A percentile compares a stretch with the other conserved stretches of the same genome.
Conservation (phyloP, 1,140 invertebrate species). For the Tetramorium parvispinum region DNA sequence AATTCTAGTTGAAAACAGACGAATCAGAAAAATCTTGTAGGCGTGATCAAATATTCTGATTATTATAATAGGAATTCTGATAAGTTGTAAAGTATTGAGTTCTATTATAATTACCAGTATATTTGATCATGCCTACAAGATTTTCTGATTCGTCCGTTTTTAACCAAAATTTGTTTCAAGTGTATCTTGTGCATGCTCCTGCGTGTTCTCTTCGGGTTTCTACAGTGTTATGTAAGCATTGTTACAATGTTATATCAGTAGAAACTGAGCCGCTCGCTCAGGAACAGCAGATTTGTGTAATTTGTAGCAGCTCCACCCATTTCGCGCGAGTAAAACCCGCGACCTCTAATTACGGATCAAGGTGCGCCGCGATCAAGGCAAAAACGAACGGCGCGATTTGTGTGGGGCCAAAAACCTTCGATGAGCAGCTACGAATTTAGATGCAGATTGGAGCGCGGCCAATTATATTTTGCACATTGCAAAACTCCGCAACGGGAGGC, state of each 20-base stretch:
- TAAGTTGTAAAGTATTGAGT: too few species aligned
- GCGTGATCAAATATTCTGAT: too few species aligned
- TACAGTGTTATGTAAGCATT: not conserved
- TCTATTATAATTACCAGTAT: too few species aligned
- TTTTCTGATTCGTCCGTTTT: too few species aligned
- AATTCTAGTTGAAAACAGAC: too few species aligned
- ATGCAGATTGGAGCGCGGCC: constrained; percentile 68
- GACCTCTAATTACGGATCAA: constrained; percentile 40
- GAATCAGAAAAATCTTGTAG: too few species aligned
- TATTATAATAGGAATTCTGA: too few species aligned
- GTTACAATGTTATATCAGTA: constrained; percentile 3
- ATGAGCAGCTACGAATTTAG: constrained; percentile 65
- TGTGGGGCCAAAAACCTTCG: constrained; percentile 8
- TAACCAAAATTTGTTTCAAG: too few species aligned
- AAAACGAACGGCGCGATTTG: constrained; percentile 22
- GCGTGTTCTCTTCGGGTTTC: not conserved
- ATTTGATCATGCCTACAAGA: too few species aligned
- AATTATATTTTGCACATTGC: constrained; percentile 64
- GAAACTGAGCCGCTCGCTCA: not conserved
- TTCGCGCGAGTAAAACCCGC: constrained; percentile 22
- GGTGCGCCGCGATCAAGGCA: not conserved
- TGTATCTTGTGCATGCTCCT: not conserved
- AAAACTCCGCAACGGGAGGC: constrained; percentile 64
- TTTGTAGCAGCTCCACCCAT: not conserved
- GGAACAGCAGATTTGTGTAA: constrained; percentile 32